Evolutionary conservation across 2,888 invertebrate species (phyloP).

Genomic region (Sisyra nigra): DNA sequence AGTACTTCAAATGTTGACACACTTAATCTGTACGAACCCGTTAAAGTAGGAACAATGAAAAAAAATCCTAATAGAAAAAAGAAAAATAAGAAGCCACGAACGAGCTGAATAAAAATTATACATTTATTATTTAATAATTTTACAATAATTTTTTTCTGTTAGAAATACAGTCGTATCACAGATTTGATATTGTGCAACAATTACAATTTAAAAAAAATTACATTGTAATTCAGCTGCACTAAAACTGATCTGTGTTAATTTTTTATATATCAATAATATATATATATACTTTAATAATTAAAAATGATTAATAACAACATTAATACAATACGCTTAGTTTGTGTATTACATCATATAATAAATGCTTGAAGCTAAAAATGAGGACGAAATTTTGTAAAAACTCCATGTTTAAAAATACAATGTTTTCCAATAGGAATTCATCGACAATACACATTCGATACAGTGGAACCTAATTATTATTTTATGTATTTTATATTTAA

Average conservation of each 20-base stretch:
- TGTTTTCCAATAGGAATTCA: too few relatives aligned
- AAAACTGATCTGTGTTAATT: conserved; percentile 1
- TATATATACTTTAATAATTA: neutral
- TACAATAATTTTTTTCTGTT: neutral
- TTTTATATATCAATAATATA: neutral
- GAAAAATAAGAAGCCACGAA: neutral
- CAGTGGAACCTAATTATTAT: too few relatives aligned
- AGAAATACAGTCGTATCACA: neutral
- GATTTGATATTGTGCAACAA: neutral
- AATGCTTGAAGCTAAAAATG: conserved; percentile 4
- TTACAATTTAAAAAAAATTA: neutral
- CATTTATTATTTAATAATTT: conserved; percentile 5
- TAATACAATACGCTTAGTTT: conserved; percentile 1
- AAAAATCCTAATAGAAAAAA: neutral
- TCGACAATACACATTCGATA: too few relatives aligned
- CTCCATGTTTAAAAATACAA: too few relatives aligned
- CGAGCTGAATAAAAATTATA: conserved; percentile 1
- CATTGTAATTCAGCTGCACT: neutral
- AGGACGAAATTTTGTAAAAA: too few relatives aligned
- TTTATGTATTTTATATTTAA: too few relatives aligned
- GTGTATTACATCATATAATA: neutral
- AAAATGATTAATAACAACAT: conserved; percentile 3
- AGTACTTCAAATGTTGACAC: neutral
- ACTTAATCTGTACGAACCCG: too few relatives aligned
- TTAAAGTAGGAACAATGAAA: neutral